These are phyloP conservation scores for Lasiommata megera DNA, from an alignment of 2,888 invertebrate species.

Conservation along the genomic window DNA sequence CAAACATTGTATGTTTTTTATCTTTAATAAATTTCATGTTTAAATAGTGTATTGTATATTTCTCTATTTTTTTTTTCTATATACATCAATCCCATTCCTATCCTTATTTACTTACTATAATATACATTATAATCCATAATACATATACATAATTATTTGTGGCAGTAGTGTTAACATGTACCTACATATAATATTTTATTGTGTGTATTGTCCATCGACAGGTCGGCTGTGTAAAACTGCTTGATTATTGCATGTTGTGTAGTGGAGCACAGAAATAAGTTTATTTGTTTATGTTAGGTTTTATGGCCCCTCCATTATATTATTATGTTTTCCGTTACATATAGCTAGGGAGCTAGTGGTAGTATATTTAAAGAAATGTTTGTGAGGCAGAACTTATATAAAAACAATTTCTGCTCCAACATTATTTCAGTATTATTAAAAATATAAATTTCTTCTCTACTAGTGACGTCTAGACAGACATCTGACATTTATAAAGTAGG, in stretches of 20 bases:
- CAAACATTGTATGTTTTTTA: slow-evolving; percentile 79
- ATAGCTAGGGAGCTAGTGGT: neutral
- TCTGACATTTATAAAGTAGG: too few species aligned
- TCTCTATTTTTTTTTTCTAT: slow-evolving; percentile 77
- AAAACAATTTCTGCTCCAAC: too few species aligned
- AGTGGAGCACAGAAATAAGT: slow-evolving; percentile 62
- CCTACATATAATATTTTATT: slow-evolving; percentile 57
- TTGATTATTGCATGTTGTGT: slow-evolving; percentile 76
- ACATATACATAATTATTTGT: slow-evolving; percentile 63
- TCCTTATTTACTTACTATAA: slow-evolving; percentile 71
- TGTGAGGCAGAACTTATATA: neutral
- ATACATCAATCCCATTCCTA: slow-evolving; percentile 61
- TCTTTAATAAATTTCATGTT: slow-evolving; percentile 81
- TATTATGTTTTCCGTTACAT: slow-evolving; percentile 54
- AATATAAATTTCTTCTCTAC: too few species aligned
- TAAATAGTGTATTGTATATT: slow-evolving; percentile 81
- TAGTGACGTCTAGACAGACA: too few species aligned
- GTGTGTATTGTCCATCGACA: slow-evolving; percentile 64
- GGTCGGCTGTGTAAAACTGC: slow-evolving; percentile 63
- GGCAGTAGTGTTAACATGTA: slow-evolving; percentile 71
- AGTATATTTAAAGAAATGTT: neutral
- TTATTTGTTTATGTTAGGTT: slow-evolving; percentile 75
- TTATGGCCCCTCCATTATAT: slow-evolving; percentile 60
- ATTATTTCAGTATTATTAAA: too few species aligned
- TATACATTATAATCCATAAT: slow-evolving; percentile 59